Conservation (phyloP, 1,140 invertebrate species). For the Eriosoma lanigerum region DNA sequence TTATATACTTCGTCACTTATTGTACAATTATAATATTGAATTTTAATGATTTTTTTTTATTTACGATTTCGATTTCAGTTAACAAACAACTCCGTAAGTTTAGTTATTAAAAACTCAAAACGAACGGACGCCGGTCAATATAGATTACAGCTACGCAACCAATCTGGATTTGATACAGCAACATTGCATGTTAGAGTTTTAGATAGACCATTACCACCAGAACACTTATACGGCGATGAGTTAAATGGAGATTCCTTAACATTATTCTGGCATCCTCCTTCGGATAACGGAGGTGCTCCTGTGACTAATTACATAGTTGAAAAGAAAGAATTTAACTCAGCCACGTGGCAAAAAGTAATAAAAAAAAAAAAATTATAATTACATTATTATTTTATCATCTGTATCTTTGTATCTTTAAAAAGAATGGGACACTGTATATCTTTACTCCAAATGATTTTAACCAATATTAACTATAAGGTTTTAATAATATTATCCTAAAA, state of each 20-base stretch:
- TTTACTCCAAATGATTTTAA: no score
- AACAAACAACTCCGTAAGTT: constrained; percentile 80
- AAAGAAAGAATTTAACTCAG: constrained; percentile 79
- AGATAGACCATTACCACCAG: constrained; percentile 84
- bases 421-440: no score
- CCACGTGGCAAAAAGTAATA: constrained; percentile 84
- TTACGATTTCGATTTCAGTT: constrained; percentile 60
- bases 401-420: no score
- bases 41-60: neutral
- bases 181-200: constrained; percentile 92
- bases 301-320: constrained; percentile 97
- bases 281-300: constrained; percentile 91
- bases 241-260: constrained; percentile 94
- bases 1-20: no score
- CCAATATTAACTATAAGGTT: no score
- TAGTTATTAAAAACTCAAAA: constrained; percentile 90
- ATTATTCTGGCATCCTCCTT: constrained; percentile 93
- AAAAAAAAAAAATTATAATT: no score
- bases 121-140: constrained; percentile 89
- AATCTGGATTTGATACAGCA: constrained; percentile 90
- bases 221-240: constrained; percentile 85
- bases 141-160: constrained; percentile 88
- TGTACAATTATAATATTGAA: no score
- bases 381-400: no score
- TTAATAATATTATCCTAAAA: no score